Evolutionary conservation across 2,888 invertebrate genomes (phyloP), one percentile per base, ranked within the genome.

Genomic region (Conops quadrifasciatus): DNA sequence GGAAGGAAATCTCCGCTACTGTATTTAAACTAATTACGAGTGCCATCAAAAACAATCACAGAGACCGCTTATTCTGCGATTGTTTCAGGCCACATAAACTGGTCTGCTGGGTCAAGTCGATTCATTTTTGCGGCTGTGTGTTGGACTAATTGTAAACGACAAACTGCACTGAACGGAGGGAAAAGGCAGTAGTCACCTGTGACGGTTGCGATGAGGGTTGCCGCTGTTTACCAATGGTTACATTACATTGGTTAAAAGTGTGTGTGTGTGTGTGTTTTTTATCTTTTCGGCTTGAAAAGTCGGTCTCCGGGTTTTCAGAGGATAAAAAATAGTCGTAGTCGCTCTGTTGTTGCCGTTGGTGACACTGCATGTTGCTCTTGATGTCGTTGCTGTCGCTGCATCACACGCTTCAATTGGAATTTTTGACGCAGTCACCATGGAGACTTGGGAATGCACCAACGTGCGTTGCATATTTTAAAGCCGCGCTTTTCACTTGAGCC

Each of bases 341-440:
- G 5, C 9, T 36, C 36, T 36, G 36, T 36, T 36, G 36, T 36
- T 49, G 49, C 13, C 1, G n/a, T 1, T 49, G 49, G 9, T 45
- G 45, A 4, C 1, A 19, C 13, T 49, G 36, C 36, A 36, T 4
- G n/a, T 49, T 49, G 16, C 19, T 59, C 4, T 13, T 59, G 59
- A 16, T 60, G 43, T 30, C 28, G 9, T 15, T 19, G 15, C 13
- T 30, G 26, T 69, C 68, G 70, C 67, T 71, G 71, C 67, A 58
- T 56, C 64, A 66, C 70, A 68, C 77, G 77, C 77, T 77, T 78
- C 80, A 81, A 80, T 82, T 83, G 83, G 83, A 83, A 84, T 84
- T 83, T 83, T 83, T 84, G 83, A 81, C 83, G 84, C 83, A 83
- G 82, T 80, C 81, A 80, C 83, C 81, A 79, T 79, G 79, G 76